Base-by-base conservation (phyloP, 2,113 vertebrate species). In the Anthoscopus minutus region DNA sequence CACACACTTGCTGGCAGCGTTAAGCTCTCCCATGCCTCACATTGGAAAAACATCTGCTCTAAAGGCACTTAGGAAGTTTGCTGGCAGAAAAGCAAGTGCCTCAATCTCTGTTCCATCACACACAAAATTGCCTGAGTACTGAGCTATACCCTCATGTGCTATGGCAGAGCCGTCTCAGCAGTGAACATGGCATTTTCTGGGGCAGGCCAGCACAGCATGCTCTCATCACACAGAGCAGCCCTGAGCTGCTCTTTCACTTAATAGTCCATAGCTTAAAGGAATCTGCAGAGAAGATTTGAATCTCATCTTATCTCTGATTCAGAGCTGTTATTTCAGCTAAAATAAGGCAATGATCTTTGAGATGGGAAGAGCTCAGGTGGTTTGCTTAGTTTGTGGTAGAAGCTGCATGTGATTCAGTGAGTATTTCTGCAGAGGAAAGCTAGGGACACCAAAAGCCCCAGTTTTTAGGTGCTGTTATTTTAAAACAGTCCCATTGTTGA, bases 121-220 rank as follows among this genome's bases (percentile, higher is more conserved):
- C 33, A 33, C n/a, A 13, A 37, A 40, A 10, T 7, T 53, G 28
- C 40, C 64, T 72, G 45, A 72, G 65, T 37, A 13, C n/a, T 69
- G 61, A 77, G 22, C 13, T 67, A 6, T 7, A 1, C 4, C 4
- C 7, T 4, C 0, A 0, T 20, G 3, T 6, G 65, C 9, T 21
- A 8, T 24, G 51, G 53, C 45, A 86, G 33, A 70, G 48, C 15
- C 15, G 22, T 71, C 35, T 54, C 0, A 0, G 53, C 77, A 76
- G 57, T 5, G 27, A 66, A 27, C 0, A 0, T 51, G 56, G 37
- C 27, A 4, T 14, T 47, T 87, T n/a, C 61, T 71, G 47, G 61
- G 56, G 21, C 44, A 78, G 69, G 21, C 30, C 27, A 71, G 16
- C 56, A 24, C 38, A 81, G 33, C 4, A 0, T 9, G 18, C 8